phyloP scores from a whole-genome alignment of 1,140 invertebrate genomes.

The Hesperophylax magnus region DNA sequence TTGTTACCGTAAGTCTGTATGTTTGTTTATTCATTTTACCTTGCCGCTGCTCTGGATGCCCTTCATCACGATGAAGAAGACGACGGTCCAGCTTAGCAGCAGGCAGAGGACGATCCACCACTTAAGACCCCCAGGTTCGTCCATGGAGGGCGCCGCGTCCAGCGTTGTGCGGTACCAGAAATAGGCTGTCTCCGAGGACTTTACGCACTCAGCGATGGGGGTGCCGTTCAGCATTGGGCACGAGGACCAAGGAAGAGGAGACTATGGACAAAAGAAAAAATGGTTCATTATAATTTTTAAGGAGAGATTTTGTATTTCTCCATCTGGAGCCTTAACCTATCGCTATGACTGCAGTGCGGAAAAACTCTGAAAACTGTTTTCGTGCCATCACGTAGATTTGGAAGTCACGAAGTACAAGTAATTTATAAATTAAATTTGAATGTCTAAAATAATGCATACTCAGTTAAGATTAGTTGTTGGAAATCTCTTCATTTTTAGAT shows the following conservation, averaged over 20 bases:
- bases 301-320: too few relatives aligned
- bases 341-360: too few relatives aligned
- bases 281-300: too few relatives aligned
- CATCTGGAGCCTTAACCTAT: too few relatives aligned
- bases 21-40: slow-evolving; percentile 69
- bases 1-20: too few relatives aligned
- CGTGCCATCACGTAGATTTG: too few relatives aligned
- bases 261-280: slow-evolving; percentile 69
- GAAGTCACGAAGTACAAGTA: too few relatives aligned
- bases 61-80: slow-evolving; percentile 98
- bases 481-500: too few relatives aligned
- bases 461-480: too few relatives aligned
- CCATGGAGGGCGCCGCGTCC: slow-evolving; percentile 87
- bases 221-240: slow-evolving; percentile 85
- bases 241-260: slow-evolving; percentile 85
- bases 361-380: too few relatives aligned
- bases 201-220: slow-evolving; percentile 81
- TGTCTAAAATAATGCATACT: too few relatives aligned
- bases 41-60: slow-evolving; percentile 98
- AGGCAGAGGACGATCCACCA: slow-evolving; percentile 97
- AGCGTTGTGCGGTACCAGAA: slow-evolving; percentile 92
- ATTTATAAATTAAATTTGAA: too few relatives aligned
- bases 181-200: slow-evolving; percentile 88
- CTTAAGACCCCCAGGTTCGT: slow-evolving; percentile 86
- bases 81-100: slow-evolving; percentile 92